Evolutionary conservation across 2,888 invertebrate genomes (phyloP), one percentile per base, ranked within the genome.

Genomic region (Cerastis rubricosa): DNA sequence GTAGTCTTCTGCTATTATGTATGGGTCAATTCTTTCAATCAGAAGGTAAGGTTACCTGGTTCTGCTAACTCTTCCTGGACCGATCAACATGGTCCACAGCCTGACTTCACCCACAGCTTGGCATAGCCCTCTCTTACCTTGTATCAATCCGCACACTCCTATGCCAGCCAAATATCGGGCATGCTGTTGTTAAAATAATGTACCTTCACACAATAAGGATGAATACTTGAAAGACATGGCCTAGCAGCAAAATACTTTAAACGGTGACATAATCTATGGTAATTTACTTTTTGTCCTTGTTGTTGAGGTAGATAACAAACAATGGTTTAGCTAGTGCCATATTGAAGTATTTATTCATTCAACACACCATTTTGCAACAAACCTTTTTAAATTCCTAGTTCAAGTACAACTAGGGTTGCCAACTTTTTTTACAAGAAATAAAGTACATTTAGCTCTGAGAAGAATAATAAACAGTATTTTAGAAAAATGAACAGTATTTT

Each of bases 251-350:
- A 63, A 47, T 67, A 74, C 45, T 67, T 67, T 0, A 57, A 67
- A 25, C 22, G 17, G 22, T 68, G 49, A 76, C 22, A 22, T 83
- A 59, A 45, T 75, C 25, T 65, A 65, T 77, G 49, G 19, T 83
- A 64, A 83, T 65, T 59, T 77, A 77, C 45, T n/a, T 66, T 64
- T 65, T 77, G 67, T 67, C 67, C 76, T 77, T 12, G 17, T 73
- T 72, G 35, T 76, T 59, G 6, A 17, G 40, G 57, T 45, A 69
- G 78, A 69, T 83, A 78, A 69, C 83, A 77, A 78, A 69, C 83
- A 77, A 78, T 65, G 45, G 69, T 65, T n/a, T 40, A 59, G 19
- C 35, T 35, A 47, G 11, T 45, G 25, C n/a, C 4, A n/a, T n/a
- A 65, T 2, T 81, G 22, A 51, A 57, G n/a, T 57, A 78, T 40